Conservation (phyloP, 1,140 invertebrate species). For the Metopolophium dirhodum region DNA sequence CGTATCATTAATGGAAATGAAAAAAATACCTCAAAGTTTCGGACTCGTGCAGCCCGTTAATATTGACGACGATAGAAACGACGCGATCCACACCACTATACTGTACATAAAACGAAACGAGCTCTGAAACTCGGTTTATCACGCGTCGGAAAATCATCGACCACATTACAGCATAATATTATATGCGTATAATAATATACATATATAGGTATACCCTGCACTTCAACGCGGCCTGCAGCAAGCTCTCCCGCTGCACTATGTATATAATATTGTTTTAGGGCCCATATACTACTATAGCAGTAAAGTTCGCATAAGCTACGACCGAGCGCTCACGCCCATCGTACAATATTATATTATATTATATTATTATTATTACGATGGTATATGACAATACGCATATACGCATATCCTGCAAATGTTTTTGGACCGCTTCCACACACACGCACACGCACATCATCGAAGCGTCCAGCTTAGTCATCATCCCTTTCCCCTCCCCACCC, state of each 20-base stretch:
- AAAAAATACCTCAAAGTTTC: background rate
- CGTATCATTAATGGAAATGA: background rate
- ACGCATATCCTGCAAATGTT: conserved; percentile 19
- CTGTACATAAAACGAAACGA: background rate
- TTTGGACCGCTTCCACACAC: conserved; percentile 27
- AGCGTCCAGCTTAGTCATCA: conserved; percentile 48
- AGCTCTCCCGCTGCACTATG: background rate
- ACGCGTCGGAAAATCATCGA: background rate
- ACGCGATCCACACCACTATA: background rate
- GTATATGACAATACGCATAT: background rate
- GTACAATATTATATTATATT: background rate
- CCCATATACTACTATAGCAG: background rate
- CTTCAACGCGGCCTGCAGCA: background rate
- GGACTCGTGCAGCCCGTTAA: background rate
- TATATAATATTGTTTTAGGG: background rate
- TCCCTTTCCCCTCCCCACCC: background rate
- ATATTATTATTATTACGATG: background rate
- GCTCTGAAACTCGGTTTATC: background rate
- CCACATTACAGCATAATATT: background rate
- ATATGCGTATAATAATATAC: background rate
- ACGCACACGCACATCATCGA: no score
- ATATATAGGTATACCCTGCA: background rate
- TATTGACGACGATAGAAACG: background rate
- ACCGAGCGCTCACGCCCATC: background rate
- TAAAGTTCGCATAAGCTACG: background rate